Evolutionary conservation across 2,113 vertebrate genomes (phyloP), one percentile per base, ranked within the genome.

Genomic region (Hylia prasina): DNA sequence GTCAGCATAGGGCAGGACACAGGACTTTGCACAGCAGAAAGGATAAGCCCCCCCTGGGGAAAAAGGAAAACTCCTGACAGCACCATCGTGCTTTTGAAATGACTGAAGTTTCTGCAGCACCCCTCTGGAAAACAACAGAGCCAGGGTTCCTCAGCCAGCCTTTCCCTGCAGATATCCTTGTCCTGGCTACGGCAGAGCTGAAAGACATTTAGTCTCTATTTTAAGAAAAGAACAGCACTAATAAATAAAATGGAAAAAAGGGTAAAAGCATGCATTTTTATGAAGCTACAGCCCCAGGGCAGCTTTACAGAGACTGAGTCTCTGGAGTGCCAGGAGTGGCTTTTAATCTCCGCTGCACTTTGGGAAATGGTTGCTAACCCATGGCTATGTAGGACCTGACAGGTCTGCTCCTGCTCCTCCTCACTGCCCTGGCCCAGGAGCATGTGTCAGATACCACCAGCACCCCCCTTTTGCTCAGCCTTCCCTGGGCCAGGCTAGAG

Each of bases 11-110:
- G 33, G 54, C 28, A 81, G 50, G 33, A 13, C 5, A 2, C 2
- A 24, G 44, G 31, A 11, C 40, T 60, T 65, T 61, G 37, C 2
- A 1, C 2, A 51, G 13, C 5, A 17, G 9, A 4, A 6, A 40
- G n/a, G 28, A 40, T 53, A n/a, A 71, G 11, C 22, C 57, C 63
- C 4, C 3, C 1, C 4, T 0, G 0, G 12, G 19, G 9, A 7
- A 31, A 89, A 39, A 37, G 20, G 17, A 85, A 87, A 68, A 15
- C 33, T 71, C 53, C 71, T 57, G 58, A 35, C 8, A 65, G n/a
- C 23, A 30, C 19, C 45, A 53, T 15, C 15, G 9, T 1, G 1
- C 23, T 30, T 68, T 53, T 77, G n/a, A n/a, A 57, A 48, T 4
- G 1, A 35, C 6, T 17, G 42, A 79, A 31, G 17, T 68, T 78